Base-by-base conservation (phyloP, 2,888 invertebrate genomes). In the Aphodius sticticus region DNA sequence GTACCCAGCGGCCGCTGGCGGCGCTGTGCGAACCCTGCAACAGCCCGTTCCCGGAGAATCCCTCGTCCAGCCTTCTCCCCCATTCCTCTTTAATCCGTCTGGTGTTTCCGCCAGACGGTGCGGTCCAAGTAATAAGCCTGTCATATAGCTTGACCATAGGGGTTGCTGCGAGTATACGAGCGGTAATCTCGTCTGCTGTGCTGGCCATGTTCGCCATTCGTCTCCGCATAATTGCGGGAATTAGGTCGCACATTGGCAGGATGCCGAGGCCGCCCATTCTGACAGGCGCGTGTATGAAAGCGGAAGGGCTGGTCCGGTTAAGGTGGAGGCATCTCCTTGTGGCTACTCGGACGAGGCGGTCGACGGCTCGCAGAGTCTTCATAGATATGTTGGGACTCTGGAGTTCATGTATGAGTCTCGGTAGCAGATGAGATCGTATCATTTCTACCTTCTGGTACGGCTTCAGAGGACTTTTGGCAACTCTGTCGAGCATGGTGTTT, bases 61-160 rank as follows among this genome's bases (percentile, higher is more conserved):
- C 79, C 3, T 53, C n/a, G 26, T 82, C 81, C 16, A 83, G 77
- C 7, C n/a, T 36, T 6, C 78, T 76, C 12, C 76, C 69, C 81
- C 77, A 72, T 16, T 69, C 70, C 16, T 15, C n/a, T 6, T 14
- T 72, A 69, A 71, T 16, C n/a, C 16, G 14, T 12, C 15, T 12
- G 36, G 16, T 14, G 7, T 26, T 69, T 7, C n/a, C 35, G 6
- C 69, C 38, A n/a, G 15, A 37, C 15, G 4, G 35, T 16, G 9
- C 12, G 69, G 76, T 80, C 79, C 76, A 76, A 2, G 12, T 15
- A 4, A 36, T 16, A 7, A 81, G 76, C 53, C 53, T 75, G 6
- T 69, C 53, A 7, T 69, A 37, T 4, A 79, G 53, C 38, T 70
- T 78, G 3, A 12, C 69, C 26, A 71, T 26, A 9, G 70, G 14